Conservation (phyloP, 2,113 vertebrate genomes). For the Atrichornis clamosus region DNA sequence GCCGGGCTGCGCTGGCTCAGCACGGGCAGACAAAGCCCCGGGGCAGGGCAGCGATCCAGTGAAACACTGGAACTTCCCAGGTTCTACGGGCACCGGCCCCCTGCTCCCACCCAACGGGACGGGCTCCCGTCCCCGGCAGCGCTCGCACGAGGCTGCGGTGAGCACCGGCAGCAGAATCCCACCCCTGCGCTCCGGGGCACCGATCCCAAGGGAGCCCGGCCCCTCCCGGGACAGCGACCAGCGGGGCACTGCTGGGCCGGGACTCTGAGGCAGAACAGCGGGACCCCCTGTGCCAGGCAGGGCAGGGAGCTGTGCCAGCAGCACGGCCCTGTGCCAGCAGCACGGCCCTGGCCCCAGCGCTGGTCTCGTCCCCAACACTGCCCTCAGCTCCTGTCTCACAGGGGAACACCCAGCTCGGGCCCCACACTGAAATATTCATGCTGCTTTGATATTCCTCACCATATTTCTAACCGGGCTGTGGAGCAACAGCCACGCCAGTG, state of each 20-base stretch:
- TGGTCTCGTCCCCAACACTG: not conserved
- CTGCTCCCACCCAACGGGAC: accelerated
- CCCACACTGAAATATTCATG: not conserved
- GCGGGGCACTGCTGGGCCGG: not conserved
- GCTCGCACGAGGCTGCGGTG: not conserved
- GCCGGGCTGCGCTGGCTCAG: accelerated
- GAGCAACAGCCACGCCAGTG: not conserved
- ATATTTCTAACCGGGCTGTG: not conserved
- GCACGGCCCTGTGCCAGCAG: not conserved
- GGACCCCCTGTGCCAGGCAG: not conserved
- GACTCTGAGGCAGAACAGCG: not conserved
- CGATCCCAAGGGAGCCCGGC: not conserved
- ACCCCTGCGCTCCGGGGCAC: not conserved
- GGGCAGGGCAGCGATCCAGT: not conserved
- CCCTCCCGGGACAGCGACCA: not conserved
- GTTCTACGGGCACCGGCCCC: accelerated
- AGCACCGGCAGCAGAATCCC: not conserved
- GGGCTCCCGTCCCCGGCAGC: not conserved
- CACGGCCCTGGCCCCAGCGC: not conserved
- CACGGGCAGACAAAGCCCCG: not conserved
- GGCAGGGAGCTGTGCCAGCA: not conserved
- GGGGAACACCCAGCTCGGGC: not conserved
- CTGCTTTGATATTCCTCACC: not conserved
- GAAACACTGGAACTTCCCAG: accelerated
- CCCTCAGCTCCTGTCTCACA: not conserved